Percentiles rank a stretch among this genome's conserved stretches.
phyloP scores from a whole-genome alignment of 2,888 invertebrate species.

The Cantharis lateralis region DNA sequence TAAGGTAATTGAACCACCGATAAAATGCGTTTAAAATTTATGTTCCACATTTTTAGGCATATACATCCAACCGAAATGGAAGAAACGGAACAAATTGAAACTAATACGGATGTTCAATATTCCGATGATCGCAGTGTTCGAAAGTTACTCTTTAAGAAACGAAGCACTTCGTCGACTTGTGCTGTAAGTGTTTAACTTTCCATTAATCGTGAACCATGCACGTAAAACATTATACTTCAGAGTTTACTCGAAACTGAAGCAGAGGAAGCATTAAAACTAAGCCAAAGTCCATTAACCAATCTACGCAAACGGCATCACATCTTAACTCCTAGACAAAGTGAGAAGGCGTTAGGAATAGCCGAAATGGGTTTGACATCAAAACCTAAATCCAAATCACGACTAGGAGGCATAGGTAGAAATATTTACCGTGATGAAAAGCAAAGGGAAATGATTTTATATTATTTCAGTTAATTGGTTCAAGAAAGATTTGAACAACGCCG shows the following conservation, averaged over 20 bases:
- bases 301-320: conserved; percentile 75
- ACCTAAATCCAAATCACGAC: conserved; percentile 61
- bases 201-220: background rate
- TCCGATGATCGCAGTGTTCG: conserved; percentile 77
- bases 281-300: conserved; percentile 80
- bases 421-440: background rate
- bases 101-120: conserved; percentile 66
- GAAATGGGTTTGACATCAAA: conserved; percentile 57
- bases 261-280: conserved; percentile 72
- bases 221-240: conserved; percentile 55
- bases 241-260: conserved; percentile 81
- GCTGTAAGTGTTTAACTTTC: conserved; percentile 66
- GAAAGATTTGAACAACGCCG: conserved; percentile 57
- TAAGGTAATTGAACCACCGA: conserved; percentile 62
- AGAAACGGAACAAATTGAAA: conserved; percentile 61
- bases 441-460: background rate
- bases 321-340: conserved; percentile 83
- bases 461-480: conserved; percentile 63
- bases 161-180: conserved; percentile 87
- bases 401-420: conserved; percentile 72
- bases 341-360: conserved; percentile 69
- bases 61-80: conserved; percentile 73
- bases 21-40: background rate
- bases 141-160: conserved; percentile 84
- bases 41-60: conserved; percentile 60